A percentile compares a stretch with the other conserved stretches of the same genome.
These are phyloP conservation scores for Drosophila bifasciata DNA, from an alignment of 1,140 invertebrate genomes.

Conservation along the genomic window DNA sequence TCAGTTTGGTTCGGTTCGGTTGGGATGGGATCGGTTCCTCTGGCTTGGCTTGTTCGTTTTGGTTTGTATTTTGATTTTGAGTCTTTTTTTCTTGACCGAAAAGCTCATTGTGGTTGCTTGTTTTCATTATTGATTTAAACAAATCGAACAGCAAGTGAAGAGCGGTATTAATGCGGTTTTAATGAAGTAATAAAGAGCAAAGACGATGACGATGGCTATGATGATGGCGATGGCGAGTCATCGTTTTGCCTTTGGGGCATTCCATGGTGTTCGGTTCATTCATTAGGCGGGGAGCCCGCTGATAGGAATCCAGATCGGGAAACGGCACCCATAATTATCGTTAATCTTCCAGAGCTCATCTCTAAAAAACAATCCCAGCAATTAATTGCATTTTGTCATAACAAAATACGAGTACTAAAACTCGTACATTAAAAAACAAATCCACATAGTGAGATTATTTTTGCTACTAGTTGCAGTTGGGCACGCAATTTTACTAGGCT, in stretches of 20 bases:
- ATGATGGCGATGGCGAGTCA: constrained; percentile 47
- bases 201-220: constrained; percentile 4
- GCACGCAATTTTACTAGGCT: constrained; percentile 53
- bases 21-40: constrained; percentile 49
- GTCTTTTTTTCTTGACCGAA: constrained; percentile 37
- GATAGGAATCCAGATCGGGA: constrained; percentile 22
- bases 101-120: constrained; percentile 63
- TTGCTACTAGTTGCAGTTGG: constrained; percentile 67
- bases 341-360: constrained; percentile 43
- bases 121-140: constrained; percentile 81
- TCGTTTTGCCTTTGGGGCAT: constrained; percentile 19
- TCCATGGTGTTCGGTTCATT: constrained; percentile 27
- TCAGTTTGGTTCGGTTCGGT: constrained; percentile 18
- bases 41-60: constrained; percentile 22
- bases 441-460: constrained; percentile 6
- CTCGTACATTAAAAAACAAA: too few relatives aligned
- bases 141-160: constrained; percentile 78
- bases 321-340: constrained; percentile 42
- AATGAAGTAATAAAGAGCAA: constrained; percentile 78
- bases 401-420: constrained; percentile 55
- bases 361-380: constrained; percentile 45
- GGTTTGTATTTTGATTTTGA: constrained; percentile 46
- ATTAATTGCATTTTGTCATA: constrained; percentile 80
- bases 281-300: constrained; percentile 21
- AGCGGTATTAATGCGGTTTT: constrained; percentile 78